A percentile compares a stretch with the other conserved stretches of the same genome.
Evolutionary conservation across 2,888 invertebrate genomes (phyloP).

Genomic region (Thereva nobilitata): DNA sequence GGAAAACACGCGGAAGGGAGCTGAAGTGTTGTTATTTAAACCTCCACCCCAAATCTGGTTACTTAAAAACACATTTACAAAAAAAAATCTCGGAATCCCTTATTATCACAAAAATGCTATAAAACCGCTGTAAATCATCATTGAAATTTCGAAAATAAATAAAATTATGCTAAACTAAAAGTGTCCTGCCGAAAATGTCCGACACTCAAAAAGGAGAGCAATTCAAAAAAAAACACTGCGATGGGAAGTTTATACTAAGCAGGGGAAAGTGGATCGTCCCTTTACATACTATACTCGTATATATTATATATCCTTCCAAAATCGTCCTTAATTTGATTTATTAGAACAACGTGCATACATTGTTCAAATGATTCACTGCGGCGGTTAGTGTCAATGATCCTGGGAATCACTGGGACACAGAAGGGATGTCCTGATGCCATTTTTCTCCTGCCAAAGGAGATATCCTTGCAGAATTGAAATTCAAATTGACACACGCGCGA

Average conservation of each 20-base stretch:
- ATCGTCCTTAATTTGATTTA: slow-evolving; percentile 2
- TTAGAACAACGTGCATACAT: neutral
- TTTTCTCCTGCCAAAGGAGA: neutral
- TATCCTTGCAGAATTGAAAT: neutral
- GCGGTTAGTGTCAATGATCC: neutral
- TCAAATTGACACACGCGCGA: slow-evolving; percentile 3
- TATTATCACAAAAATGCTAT: slow-evolving; percentile 8
- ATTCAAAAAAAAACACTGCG: no score
- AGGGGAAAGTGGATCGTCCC: no score
- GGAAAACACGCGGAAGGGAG: no score
- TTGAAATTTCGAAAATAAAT: slow-evolving; percentile 1
- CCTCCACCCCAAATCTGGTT: neutral
- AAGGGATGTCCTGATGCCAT: neutral
- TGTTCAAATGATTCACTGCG: neutral
- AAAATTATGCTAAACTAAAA: slow-evolving; percentile 1
- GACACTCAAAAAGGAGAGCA: neutral
- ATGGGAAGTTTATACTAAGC: no score
- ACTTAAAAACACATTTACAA: neutral
- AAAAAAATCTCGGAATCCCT: neutral
- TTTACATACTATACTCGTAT: no score
- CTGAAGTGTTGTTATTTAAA: no score
- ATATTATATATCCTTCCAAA: neutral
- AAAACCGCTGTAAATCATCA: neutral
- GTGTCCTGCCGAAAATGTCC: neutral
- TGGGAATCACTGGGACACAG: neutral